Percentiles rank a stretch among this genome's conserved stretches.
phyloP scores from a whole-genome alignment of 2,113 vertebrate species.

The Pseudorasbora parva region DNA sequence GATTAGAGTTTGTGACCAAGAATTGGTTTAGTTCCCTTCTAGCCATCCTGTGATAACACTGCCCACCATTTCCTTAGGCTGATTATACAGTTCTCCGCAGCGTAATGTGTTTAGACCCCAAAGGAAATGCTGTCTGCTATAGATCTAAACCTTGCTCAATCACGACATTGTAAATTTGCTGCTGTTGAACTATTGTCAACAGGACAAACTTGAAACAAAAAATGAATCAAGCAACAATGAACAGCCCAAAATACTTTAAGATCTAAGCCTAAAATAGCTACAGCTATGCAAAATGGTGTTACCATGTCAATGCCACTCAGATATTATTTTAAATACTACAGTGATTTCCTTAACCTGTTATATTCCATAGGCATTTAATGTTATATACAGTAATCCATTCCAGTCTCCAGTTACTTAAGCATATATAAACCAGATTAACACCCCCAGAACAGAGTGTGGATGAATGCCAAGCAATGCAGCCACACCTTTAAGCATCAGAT shows the following conservation, averaged over 20 bases:
- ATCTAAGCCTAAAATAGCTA: neutral
- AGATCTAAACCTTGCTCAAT: constrained; percentile 4
- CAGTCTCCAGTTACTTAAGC: neutral
- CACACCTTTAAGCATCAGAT: constrained; percentile 52
- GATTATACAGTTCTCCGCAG: constrained; percentile 59
- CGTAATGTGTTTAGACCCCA: constrained; percentile 48
- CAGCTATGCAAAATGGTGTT: too few relatives aligned
- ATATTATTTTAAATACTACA: constrained; percentile 23
- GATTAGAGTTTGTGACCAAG: neutral
- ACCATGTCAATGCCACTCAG: neutral
- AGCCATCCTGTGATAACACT: constrained; percentile 38
- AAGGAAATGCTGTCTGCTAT: constrained; percentile 47
- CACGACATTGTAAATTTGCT: neutral
- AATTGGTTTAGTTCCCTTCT: constrained; percentile 12
- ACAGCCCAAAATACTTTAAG: constrained; percentile 27
- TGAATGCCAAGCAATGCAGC: constrained; percentile 42
- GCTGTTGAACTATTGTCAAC: neutral
- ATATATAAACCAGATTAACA: constrained; percentile 38
- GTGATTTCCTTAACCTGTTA: constrained; percentile 1
- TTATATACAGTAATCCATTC: neutral
- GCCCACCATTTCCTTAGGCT: constrained; percentile 52
- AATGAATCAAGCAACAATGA: constrained; percentile 19
- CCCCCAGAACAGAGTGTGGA: constrained; percentile 23
- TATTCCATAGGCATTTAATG: neutral
- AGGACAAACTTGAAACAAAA: neutral